These are phyloP conservation scores for Psittacula echo DNA, from an alignment of 2,797 vertebrate species.

Conservation along the genomic window DNA sequence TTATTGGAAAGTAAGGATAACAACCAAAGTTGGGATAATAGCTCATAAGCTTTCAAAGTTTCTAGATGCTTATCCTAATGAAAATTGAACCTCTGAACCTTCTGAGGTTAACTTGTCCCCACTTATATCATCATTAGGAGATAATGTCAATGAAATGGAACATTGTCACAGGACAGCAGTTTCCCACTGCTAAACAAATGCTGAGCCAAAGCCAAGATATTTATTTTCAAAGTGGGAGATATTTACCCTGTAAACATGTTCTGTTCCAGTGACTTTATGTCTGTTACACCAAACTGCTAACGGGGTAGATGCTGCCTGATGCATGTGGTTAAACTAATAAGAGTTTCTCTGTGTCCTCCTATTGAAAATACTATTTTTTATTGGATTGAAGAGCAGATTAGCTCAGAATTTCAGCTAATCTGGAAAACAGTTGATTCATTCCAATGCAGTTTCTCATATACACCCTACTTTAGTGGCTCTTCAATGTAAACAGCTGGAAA, in stretches of 20 bases:
- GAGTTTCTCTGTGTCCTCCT: not conserved
- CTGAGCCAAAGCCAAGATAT: constrained; percentile 51
- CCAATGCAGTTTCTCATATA: not conserved
- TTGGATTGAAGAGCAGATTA: constrained; percentile 3
- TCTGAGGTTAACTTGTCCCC: constrained; percentile 37
- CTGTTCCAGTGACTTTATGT: constrained; percentile 72
- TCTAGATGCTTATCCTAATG: not conserved
- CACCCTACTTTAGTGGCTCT: not conserved
- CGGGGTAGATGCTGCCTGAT: constrained; percentile 7
- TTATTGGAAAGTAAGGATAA: not conserved
- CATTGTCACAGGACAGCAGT: constrained; percentile 42
- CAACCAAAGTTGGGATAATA: not conserved
- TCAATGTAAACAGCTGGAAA: not conserved
- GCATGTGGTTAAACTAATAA: constrained; percentile 48
- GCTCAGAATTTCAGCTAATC: constrained; percentile 11
- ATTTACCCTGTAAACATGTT: constrained; percentile 74
- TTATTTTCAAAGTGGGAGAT: constrained; percentile 75
- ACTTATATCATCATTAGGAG: constrained; percentile 47
- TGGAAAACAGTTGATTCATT: not conserved
- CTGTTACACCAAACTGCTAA: constrained; percentile 59
- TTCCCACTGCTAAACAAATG: constrained; percentile 62
- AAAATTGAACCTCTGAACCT: constrained; percentile 50
- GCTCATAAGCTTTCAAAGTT: not conserved
- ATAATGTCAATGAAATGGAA: constrained; percentile 46
- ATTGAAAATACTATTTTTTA: constrained; percentile 17